phyloP scores from a whole-genome alignment of 1,140 invertebrate species.

The Periplaneta americana region DNA sequence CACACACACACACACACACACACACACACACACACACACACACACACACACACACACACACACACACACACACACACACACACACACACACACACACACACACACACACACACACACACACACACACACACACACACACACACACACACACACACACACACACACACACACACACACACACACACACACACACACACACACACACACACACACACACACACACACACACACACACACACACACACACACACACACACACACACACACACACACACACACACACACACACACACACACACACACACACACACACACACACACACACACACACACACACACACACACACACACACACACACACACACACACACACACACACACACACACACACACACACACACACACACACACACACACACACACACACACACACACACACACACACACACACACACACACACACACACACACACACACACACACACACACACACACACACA shows the following conservation, averaged over 20 bases:
- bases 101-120: conserved; percentile 19
- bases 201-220: conserved; percentile 18
- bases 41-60: too few relatives aligned
- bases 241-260: conserved; percentile 18
- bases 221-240: conserved; percentile 17
- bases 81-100: conserved; percentile 19
- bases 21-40: too few relatives aligned
- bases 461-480: conserved; percentile 21
- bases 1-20: too few relatives aligned
- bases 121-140: conserved; percentile 19
- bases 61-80: conserved; percentile 19
- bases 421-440: conserved; percentile 22
- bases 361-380: conserved; percentile 22
- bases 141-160: conserved; percentile 18
- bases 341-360: conserved; percentile 22
- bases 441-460: conserved; percentile 22
- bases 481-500: conserved; percentile 22
- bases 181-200: conserved; percentile 18
- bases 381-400: conserved; percentile 22
- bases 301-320: conserved; percentile 19
- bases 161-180: conserved; percentile 18
- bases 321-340: conserved; percentile 22
- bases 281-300: conserved; percentile 1
- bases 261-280: conserved; percentile 18
- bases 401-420: conserved; percentile 22